Conservation (phyloP, 2,888 invertebrate species). For the Campoletis raptor region DNA sequence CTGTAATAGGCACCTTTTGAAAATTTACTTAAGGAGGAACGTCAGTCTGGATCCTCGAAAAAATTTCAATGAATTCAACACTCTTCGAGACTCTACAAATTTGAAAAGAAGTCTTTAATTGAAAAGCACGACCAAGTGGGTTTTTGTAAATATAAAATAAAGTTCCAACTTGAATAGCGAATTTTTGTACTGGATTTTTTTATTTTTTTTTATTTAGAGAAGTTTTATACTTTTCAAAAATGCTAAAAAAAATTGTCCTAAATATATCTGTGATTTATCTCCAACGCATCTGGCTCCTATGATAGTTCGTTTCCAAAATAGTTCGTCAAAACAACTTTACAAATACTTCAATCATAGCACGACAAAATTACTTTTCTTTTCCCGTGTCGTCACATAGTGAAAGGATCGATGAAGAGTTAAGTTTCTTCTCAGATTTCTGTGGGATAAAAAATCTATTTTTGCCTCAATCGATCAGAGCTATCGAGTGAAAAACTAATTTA, state of each 20-base stretch:
- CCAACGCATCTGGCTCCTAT: background rate
- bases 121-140: too few relatives aligned
- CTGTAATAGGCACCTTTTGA: too few relatives aligned
- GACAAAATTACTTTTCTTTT: slow-evolving; percentile 34
- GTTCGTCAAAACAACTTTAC: background rate
- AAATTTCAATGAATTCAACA: too few relatives aligned
- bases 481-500: background rate
- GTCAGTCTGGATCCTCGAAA: too few relatives aligned
- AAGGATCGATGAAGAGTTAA: background rate
- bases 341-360: background rate
- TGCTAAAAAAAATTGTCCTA: background rate
- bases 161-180: too few relatives aligned
- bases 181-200: background rate
- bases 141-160: too few relatives aligned
- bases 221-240: too few relatives aligned
- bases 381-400: background rate
- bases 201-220: background rate
- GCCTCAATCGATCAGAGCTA: background rate
- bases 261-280: background rate
- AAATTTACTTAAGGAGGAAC: too few relatives aligned
- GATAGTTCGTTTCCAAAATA: background rate
- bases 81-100: too few relatives aligned
- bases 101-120: too few relatives aligned
- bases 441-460: background rate
- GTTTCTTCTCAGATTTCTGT: background rate